Base-by-base conservation (phyloP, 2,888 invertebrate genomes). In the Stenchaetothrips biformis region DNA sequence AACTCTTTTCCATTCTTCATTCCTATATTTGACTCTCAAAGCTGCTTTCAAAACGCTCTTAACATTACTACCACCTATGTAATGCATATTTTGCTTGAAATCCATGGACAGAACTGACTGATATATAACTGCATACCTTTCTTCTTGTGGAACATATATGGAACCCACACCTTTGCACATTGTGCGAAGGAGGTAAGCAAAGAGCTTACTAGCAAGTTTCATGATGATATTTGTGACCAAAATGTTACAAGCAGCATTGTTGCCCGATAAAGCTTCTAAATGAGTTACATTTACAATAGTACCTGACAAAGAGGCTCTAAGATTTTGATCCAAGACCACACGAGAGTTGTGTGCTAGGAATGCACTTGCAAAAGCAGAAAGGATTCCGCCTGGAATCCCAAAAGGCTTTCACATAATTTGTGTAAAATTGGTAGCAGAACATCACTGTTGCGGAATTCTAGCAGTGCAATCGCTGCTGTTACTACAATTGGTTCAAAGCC, bases 71-170 rank as follows among this genome's bases (percentile, higher is more conserved):
- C 62, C 62, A 16, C 62, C 62, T 16, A 62, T 62, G 62, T 62
- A 62, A 18, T 62, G 62, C 62, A 62, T 62, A 62, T 62, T 62
- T 18, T 62, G 62, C 18, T 62, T 62, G 62, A 62, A 62, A 16
- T 62, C 62, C 8, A 62, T 18, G 6, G 62, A 62, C 6, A 18
- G 8, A 16, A 18, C 18, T 8, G 62, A 62, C 18, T 62, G 62
- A 6, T 18, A 18, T 6, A 18, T 62, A 13, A 62, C 62, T 13
- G 62, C 62, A 62, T 62, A 62, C 62, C 62, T 62, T 62, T 62
- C 62, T 18, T 62, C 62, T 62, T 16, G 18, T 6, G 62, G 6
- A 9, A 62, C 62, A 62, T 16, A 62, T 6, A 18, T 18, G 6
- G 62, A 9, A 62, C 18, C 18, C 6, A 16, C 18, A 16, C 18